Percentiles rank a stretch among this genome's conserved stretches.
Evolutionary conservation across 2,797 vertebrate genomes (phyloP).

Genomic region (Leptodactylus fallax): DNA sequence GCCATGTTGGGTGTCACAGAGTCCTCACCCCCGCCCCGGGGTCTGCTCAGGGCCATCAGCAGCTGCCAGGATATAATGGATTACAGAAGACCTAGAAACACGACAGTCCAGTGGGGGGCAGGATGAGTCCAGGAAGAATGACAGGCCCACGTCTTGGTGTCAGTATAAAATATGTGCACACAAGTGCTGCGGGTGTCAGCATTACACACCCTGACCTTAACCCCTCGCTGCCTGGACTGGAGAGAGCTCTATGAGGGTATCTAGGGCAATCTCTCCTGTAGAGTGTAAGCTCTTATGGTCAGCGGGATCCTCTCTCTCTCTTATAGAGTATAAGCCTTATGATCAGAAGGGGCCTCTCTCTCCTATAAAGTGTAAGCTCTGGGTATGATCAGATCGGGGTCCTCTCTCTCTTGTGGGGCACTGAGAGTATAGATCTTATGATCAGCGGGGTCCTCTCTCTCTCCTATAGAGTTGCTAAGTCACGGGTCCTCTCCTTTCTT

Average conservation of each 20-base stretch:
- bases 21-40: too few species aligned
- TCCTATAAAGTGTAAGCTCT: neutral
- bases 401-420: neutral
- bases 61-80: too few species aligned
- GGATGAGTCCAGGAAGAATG: neutral
- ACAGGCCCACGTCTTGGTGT: neutral
- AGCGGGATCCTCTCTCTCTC: neutral
- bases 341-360: neutral
- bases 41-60: too few species aligned
- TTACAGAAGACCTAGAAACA: too few species aligned
- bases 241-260: neutral
- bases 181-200: conserved; percentile 1
- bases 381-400: neutral
- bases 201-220: neutral
- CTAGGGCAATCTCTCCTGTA: neutral
- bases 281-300: neutral
- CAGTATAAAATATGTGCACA: conserved; percentile 34
- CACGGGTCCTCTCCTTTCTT: too few species aligned
- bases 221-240: neutral
- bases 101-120: too few species aligned
- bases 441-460: too few species aligned
- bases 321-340: neutral
- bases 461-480: too few species aligned
- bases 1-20: too few species aligned
- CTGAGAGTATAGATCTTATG: too few species aligned